A percentile compares a stretch with the other conserved stretches of the same genome.
Evolutionary conservation across 2,888 invertebrate species (phyloP).

Genomic region (Phrixothrix hirtus): DNA sequence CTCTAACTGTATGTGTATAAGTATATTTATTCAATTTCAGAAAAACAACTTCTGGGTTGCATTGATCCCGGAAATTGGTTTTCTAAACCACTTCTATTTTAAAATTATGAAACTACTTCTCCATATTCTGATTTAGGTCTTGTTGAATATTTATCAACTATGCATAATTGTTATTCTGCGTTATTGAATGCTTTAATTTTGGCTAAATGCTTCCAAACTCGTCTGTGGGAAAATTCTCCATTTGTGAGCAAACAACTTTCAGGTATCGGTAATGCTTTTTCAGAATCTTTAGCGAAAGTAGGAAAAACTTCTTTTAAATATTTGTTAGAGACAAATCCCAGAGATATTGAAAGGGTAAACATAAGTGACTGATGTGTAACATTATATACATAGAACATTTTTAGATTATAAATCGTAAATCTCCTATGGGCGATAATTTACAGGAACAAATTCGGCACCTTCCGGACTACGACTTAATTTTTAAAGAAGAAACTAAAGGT

Average conservation of each 20-base stretch:
- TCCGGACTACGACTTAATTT: slow-evolving; percentile 64
- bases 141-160: slow-evolving; percentile 61
- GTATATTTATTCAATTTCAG: too few species aligned
- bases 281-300: slow-evolving; percentile 65
- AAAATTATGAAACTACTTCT: too few species aligned
- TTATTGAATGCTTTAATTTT: slow-evolving; percentile 65
- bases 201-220: slow-evolving; percentile 68
- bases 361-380: neutral
- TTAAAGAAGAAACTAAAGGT: slow-evolving; percentile 30
- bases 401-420: slow-evolving; percentile 72
- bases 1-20: slow-evolving; percentile 65
- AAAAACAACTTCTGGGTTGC: too few species aligned
- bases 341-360: slow-evolving; percentile 72
- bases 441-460: slow-evolving; percentile 64
- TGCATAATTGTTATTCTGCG: slow-evolving; percentile 56
- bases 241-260: slow-evolving; percentile 71
- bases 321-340: slow-evolving; percentile 68
- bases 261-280: slow-evolving; percentile 70
- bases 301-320: slow-evolving; percentile 69
- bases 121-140: slow-evolving; percentile 55
- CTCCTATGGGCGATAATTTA: slow-evolving; percentile 72
- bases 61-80: too few species aligned
- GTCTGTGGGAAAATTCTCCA: slow-evolving; percentile 76
- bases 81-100: too few species aligned
- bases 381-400: slow-evolving; percentile 25